Conservation (phyloP, 2,888 invertebrate genomes). For the Spodoptera picta region DNA sequence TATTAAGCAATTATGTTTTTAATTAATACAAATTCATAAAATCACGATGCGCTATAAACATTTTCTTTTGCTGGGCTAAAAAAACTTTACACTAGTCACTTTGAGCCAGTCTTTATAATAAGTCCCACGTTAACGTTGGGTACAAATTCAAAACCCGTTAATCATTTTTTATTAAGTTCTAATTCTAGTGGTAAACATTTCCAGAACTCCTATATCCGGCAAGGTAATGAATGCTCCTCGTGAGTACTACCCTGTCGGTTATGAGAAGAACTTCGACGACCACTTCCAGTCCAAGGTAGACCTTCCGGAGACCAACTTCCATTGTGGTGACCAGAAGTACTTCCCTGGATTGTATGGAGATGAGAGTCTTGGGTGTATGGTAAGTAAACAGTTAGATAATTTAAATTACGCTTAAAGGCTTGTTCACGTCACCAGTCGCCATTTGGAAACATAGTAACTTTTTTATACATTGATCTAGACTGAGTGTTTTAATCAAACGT, state of each 20-base stretch:
- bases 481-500: no score
- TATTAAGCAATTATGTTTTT: no score
- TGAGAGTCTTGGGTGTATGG: conserved; percentile 96
- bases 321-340: conserved; percentile 96
- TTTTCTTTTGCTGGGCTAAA: no score
- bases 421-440: no score
- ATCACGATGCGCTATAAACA: no score
- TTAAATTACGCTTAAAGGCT: not conserved
- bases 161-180: not conserved
- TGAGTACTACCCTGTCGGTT: conserved; percentile 96
- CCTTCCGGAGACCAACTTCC: conserved; percentile 94
- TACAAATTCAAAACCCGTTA: not conserved
- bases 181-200: conserved; percentile 16
- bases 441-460: no score
- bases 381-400: conserved; percentile 73
- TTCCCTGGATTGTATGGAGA: conserved; percentile 97
- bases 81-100: no score
- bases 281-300: conserved; percentile 95
- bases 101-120: no score
- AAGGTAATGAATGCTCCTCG: conserved; percentile 97
- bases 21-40: no score
- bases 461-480: no score
- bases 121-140: no score
- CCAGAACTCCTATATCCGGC: conserved; percentile 77
- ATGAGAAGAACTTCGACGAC: conserved; percentile 96